Evolutionary conservation across 2,888 invertebrate species (phyloP).

Genomic region (Phalera bucephala): DNA sequence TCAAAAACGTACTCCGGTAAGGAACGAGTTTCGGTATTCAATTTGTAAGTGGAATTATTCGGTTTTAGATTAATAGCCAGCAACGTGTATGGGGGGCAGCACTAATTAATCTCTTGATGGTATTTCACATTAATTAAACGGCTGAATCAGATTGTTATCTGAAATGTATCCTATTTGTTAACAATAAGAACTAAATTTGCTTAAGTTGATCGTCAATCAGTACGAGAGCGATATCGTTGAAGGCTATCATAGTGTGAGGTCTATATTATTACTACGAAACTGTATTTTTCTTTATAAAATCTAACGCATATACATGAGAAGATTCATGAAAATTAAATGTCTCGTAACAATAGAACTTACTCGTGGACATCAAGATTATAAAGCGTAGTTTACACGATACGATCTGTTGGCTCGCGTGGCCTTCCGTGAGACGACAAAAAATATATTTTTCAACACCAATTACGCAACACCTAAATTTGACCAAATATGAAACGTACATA

Average conservation of each 20-base stretch:
- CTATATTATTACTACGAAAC: constrained; percentile 50
- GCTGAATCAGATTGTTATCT: constrained; percentile 18
- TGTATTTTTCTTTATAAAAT: constrained; percentile 40
- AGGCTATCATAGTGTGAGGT: constrained; percentile 67
- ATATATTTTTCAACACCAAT: constrained; percentile 70
- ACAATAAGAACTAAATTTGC: constrained; percentile 22
- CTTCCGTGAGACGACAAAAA: constrained; percentile 67
- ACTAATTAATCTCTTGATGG: constrained; percentile 74
- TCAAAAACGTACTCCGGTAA: constrained; percentile 48
- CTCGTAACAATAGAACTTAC: constrained; percentile 60
- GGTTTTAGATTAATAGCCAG: constrained; percentile 68
- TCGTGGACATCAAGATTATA: constrained; percentile 61
- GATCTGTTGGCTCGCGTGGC: constrained; percentile 51
- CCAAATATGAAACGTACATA: constrained; percentile 49
- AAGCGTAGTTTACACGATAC: constrained; percentile 71
- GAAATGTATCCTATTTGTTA: constrained; percentile 22
- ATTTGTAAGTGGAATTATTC: constrained; percentile 65
- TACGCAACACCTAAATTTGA: constrained; percentile 57
- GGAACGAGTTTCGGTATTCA: constrained; percentile 65
- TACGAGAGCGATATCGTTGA: constrained; percentile 39
- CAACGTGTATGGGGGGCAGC: constrained; percentile 70
- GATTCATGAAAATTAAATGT: constrained; percentile 68
- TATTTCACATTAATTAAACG: constrained; percentile 67
- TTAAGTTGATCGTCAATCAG: constrained; percentile 16
- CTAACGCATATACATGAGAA: constrained; percentile 47